Percentiles rank a stretch among this genome's conserved stretches.
phyloP scores from a whole-genome alignment of 2,113 vertebrate species.

The Carassius auratus region DNA sequence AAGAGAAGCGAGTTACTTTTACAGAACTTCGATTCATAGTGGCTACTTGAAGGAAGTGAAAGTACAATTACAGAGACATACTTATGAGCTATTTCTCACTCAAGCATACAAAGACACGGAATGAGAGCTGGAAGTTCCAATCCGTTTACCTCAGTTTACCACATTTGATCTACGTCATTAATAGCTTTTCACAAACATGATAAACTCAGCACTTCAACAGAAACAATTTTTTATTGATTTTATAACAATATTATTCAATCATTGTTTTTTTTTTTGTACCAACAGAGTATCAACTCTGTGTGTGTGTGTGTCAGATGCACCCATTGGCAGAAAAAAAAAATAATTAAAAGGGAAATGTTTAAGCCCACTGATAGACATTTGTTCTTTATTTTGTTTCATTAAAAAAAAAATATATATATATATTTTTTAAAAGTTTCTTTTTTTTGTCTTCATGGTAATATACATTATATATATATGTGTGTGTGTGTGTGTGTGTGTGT shows the following conservation, averaged over 20 bases:
- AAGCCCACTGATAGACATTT: background rate
- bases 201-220: too few species aligned
- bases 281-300: too few species aligned
- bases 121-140: slow-evolving; percentile 38
- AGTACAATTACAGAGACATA: background rate
- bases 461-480: too few species aligned
- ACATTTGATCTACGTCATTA: background rate
- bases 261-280: too few species aligned
- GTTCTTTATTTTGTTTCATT: background rate
- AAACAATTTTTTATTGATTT: too few species aligned
- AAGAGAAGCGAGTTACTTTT: background rate
- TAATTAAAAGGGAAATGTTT: too few species aligned
- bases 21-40: background rate
- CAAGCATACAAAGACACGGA: background rate
- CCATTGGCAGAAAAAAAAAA: too few species aligned
- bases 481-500: too few species aligned
- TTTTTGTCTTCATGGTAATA: background rate
- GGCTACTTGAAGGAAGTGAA: slow-evolving; percentile 21
- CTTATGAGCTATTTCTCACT: background rate
- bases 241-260: too few species aligned
- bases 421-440: too few species aligned
- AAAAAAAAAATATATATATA: background rate
- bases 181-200: background rate
- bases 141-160: slow-evolving; percentile 7
- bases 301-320: too few species aligned